Evolutionary conservation across 2,797 vertebrate genomes (phyloP).

Genomic region (Enteromius viviparus): DNA sequence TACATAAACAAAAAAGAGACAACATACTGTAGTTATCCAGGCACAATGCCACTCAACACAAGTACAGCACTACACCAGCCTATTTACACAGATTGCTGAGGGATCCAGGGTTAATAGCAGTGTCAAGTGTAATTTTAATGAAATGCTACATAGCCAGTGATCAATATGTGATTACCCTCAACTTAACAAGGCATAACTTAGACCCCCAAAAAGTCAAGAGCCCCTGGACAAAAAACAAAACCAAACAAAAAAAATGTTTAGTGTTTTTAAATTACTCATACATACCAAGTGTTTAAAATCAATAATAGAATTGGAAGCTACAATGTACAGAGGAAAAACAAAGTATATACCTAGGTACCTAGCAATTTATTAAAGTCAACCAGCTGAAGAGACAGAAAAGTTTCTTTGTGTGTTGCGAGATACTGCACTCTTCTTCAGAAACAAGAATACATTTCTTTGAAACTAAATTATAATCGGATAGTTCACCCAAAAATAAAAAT

Average conservation of each 20-base stretch:
- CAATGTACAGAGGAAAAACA: conserved; percentile 31
- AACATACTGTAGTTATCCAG: conserved; percentile 11
- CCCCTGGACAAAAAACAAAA: conserved; percentile 10
- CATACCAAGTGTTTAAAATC: conserved; percentile 46
- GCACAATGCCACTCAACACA: conserved; percentile 29
- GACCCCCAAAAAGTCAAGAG: conserved; percentile 37
- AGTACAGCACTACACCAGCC: conserved; percentile 34
- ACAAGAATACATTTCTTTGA: not conserved
- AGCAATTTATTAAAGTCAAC: conserved; percentile 14
- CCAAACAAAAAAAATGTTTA: conserved; percentile 4
- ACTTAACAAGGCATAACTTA: conserved; percentile 47
- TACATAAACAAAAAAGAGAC: conserved; percentile 7
- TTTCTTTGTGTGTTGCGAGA: not conserved
- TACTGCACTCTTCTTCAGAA: not conserved
- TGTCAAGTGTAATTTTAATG: conserved; percentile 47
- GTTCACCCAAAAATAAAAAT: not conserved
- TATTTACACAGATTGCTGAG: conserved; percentile 36
- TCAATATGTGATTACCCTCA: conserved; percentile 49
- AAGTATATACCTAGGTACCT: conserved; percentile 6
- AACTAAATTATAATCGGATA: not conserved
- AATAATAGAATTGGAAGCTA: conserved; percentile 33
- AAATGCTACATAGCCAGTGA: conserved; percentile 48
- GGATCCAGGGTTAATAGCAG: conserved; percentile 42
- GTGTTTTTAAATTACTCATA: conserved; percentile 47
- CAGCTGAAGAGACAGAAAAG: not conserved